A percentile compares a stretch with the other conserved stretches of the same genome.
Conservation (phyloP, 1,140 invertebrate species). For the Drosophila elegans region DNA sequence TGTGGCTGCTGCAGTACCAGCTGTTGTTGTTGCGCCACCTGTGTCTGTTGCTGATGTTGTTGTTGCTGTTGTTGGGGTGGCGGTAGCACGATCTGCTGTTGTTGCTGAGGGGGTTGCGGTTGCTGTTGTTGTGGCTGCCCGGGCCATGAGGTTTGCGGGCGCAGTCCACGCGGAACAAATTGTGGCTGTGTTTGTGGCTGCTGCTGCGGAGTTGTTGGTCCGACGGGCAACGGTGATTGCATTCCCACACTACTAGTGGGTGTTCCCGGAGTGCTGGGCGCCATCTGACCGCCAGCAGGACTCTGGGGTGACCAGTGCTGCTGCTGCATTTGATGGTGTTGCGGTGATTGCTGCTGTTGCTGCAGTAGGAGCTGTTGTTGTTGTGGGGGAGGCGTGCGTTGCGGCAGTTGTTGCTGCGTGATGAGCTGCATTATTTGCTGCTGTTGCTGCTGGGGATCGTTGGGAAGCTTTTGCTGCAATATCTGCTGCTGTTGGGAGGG, state of each 20-base stretch:
- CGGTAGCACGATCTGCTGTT: slow-evolving; percentile 69
- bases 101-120: slow-evolving; percentile 57
- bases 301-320: slow-evolving; percentile 73
- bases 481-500: slow-evolving; percentile 67
- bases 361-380: slow-evolving; percentile 65
- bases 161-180: slow-evolving; percentile 55
- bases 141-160: slow-evolving; percentile 78
- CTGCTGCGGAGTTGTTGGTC: slow-evolving; percentile 69
- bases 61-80: slow-evolving; percentile 82
- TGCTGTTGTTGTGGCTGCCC: slow-evolving; percentile 56
- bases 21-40: slow-evolving; percentile 81
- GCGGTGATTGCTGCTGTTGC: slow-evolving; percentile 72
- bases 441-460: slow-evolving; percentile 60
- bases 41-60: slow-evolving; percentile 73
- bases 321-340: slow-evolving; percentile 71
- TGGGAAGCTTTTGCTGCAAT: slow-evolving; percentile 46
- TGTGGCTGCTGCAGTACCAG: slow-evolving; percentile 81
- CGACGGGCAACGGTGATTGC: slow-evolving; percentile 69
- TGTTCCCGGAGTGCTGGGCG: slow-evolving; percentile 66
- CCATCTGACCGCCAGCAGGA: slow-evolving; percentile 63
- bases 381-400: slow-evolving; percentile 73
- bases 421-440: slow-evolving; percentile 79
- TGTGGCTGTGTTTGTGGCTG: slow-evolving; percentile 64
- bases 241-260: slow-evolving; percentile 75
- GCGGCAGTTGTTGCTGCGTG: slow-evolving; percentile 75